Base-by-base conservation (phyloP, 92 coral and sea anemone genomes). In the Phenganax stokvisi region DNA sequence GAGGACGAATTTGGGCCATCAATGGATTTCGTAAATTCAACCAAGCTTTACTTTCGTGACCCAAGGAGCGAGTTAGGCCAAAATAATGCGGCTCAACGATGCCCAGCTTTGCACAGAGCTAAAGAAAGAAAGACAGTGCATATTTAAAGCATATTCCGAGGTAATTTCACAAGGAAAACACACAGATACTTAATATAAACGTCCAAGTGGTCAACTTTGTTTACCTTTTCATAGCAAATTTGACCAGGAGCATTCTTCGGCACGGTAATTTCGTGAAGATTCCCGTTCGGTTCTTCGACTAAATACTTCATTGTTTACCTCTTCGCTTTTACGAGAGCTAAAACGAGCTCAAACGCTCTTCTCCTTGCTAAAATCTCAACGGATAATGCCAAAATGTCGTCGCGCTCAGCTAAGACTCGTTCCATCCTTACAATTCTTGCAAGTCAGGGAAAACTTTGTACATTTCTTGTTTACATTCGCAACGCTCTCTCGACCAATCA, bases 1-100 rank as follows among this genome's bases (percentile, higher is more conserved):
- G 97, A 0, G 99, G 99, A 61, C 99, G 92, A 75, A 91, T 92
- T 85, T 96, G 99, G 73, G 99, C 89, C 58, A 91, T 80, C 55
- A 96, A 89, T 54, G 99, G 99, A 78, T 96, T 96, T 81, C 99
- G 87, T 59, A 96, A 84, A 80, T 96, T 96, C 75, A 96, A 80
- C 99, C 99, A 96, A 51, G 89, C 89, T 71, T 87, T 90, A 30
- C 90, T 89, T 58, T 96, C 99, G 63, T 79, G 73, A 84, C 92
- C 90, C 6, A 88, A 88, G 27, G 89, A 44, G 78, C 91, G 86
- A 55, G 92, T 92, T 51, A 96, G 88, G 47, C 99, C 99, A 79
- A 96, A 96, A 89, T 96, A 96, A 59, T 90, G 90, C 89, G 87
- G 92, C 83, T 96, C 99, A 62, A 87, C 84, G 87, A 90, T 90